Percentiles rank a stretch among this genome's conserved stretches.
phyloP scores from a whole-genome alignment of 2,888 invertebrate genomes.

The Acheta domesticus region DNA sequence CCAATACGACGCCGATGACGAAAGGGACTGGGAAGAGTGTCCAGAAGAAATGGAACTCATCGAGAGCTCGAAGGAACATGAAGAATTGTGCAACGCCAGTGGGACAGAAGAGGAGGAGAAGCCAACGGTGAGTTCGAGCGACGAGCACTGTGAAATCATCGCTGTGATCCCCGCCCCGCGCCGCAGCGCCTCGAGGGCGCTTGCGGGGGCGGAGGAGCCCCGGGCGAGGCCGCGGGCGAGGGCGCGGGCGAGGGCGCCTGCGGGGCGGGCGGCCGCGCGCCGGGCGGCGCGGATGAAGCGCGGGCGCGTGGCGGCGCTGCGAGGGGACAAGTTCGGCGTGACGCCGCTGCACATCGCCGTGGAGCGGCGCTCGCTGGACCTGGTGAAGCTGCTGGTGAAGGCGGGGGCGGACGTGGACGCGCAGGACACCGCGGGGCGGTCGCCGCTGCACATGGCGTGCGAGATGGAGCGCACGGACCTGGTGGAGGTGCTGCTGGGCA shows the following conservation, averaged over 20 bases:
- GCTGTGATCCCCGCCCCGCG: not conserved
- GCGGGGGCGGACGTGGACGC: not conserved
- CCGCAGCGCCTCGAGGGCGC: not conserved
- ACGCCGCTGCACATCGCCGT: not conserved
- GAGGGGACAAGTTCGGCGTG: not conserved
- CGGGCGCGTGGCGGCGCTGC: not conserved
- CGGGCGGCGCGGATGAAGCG: not conserved
- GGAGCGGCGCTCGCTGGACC: not conserved
- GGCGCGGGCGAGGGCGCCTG: not conserved
- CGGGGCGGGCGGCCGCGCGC: not conserved
- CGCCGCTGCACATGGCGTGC: not conserved
- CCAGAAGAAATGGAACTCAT: no score
- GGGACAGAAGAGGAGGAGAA: not conserved
- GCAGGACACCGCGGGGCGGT: not conserved
- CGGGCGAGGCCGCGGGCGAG: not conserved
- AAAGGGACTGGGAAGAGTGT: not conserved
- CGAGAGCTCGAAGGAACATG: not conserved
- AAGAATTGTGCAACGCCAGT: not conserved
- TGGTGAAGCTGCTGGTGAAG: not conserved
- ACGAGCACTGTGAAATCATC: not conserved
- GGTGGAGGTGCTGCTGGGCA: not conserved
- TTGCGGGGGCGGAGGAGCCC: not conserved
- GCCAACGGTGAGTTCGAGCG: not conserved
- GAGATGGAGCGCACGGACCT: not conserved
- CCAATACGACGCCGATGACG: not conserved